Percentiles rank a stretch among this genome's conserved stretches.
These are phyloP conservation scores for Octodon degus DNA, from an alignment of 2,113 vertebrate species.

Conservation along the genomic window DNA sequence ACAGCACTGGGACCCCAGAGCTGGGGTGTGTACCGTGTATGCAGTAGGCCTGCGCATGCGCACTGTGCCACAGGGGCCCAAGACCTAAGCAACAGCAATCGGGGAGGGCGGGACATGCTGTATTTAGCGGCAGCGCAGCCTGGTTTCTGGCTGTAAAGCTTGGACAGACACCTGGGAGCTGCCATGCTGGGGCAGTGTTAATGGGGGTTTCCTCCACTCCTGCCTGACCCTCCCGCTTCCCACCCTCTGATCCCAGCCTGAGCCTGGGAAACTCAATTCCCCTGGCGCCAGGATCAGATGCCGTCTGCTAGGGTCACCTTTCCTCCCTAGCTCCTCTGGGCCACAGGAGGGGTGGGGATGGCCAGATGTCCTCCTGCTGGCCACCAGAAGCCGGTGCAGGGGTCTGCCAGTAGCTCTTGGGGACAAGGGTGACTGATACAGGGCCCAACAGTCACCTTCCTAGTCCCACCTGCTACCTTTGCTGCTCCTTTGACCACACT, in stretches of 20 bases:
- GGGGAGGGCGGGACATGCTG: neutral
- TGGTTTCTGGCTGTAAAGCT: neutral
- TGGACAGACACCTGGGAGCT: neutral
- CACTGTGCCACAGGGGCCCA: neutral
- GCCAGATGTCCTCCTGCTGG: neutral
- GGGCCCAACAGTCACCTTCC: neutral
- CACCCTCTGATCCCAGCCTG: constrained; percentile 32
- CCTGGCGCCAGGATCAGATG: constrained; percentile 58
- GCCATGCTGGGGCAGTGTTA: neutral
- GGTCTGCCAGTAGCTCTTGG: neutral
- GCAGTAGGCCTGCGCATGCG: too few relatives aligned
- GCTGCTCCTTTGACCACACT: neutral
- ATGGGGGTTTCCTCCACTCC: neutral
- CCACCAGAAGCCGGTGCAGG: rapidly evolving
- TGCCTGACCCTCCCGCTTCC: neutral
- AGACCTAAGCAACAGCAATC: neutral
- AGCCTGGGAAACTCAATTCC: constrained; percentile 53
- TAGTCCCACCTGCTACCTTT: neutral
- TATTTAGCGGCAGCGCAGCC: neutral
- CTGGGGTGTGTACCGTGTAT: neutral
- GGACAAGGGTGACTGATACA: neutral
- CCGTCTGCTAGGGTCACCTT: constrained; percentile 64
- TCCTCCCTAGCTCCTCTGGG: constrained; percentile 39
- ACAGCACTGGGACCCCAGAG: neutral
- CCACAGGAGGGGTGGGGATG: neutral